Conservation (phyloP, 2,797 vertebrate species). For the Notoglanidium macrostoma region DNA sequence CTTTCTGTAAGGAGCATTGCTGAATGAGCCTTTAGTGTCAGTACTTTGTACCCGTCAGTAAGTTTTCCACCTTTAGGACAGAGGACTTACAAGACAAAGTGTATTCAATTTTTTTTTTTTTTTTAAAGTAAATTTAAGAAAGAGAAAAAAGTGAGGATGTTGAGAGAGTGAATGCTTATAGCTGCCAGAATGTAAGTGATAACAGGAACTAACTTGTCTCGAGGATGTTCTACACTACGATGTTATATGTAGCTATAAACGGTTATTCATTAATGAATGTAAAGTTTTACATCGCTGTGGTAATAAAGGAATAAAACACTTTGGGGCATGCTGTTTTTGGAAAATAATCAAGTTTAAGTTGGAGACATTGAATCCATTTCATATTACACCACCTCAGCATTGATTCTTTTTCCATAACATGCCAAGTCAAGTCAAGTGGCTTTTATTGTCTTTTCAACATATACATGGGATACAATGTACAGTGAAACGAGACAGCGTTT, state of each 20-base stretch:
- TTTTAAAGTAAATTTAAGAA: too few relatives aligned
- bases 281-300: background rate
- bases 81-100: background rate
- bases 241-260: background rate
- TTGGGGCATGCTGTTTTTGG: background rate
- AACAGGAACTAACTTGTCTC: background rate
- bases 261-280: background rate
- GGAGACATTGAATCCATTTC: background rate
- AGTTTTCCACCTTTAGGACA: background rate
- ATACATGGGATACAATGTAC: too few relatives aligned
- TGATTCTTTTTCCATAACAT: background rate
- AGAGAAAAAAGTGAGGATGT: background rate
- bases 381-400: background rate
- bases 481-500: too few relatives aligned
- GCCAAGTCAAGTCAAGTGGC: too few relatives aligned
- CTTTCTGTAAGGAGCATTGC: background rate
- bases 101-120: background rate
- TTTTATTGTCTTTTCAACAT: too few relatives aligned
- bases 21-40: background rate
- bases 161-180: background rate
- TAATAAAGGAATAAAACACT: background rate
- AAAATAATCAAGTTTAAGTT: background rate
- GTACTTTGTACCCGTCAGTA: background rate
- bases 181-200: background rate
- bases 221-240: too few relatives aligned